Conservation (phyloP, 1,140 invertebrate species). For the Palaemon carinicauda region DNA sequence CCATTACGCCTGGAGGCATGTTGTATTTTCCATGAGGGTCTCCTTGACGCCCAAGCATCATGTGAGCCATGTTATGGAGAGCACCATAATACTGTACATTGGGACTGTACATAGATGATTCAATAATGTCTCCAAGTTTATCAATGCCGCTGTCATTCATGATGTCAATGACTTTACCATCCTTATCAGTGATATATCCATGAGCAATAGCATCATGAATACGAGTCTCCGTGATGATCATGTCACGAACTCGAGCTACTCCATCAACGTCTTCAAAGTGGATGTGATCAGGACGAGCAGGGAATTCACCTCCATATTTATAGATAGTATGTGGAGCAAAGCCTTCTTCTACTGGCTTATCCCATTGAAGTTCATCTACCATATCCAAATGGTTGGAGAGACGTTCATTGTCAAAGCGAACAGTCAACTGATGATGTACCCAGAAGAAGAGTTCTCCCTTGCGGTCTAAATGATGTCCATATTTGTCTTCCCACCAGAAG, state of each 20-base stretch:
- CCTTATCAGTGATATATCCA: slow-evolving; percentile 6
- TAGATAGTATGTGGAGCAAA: slow-evolving; percentile 72
- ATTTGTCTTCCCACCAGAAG: slow-evolving; percentile 36
- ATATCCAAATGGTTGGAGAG: slow-evolving; percentile 66
- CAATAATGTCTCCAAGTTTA: slow-evolving; percentile 18
- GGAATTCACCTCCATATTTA: slow-evolving; percentile 73
- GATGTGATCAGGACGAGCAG: slow-evolving; percentile 68
- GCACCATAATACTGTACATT: slow-evolving; percentile 30
- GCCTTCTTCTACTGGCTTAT: slow-evolving; percentile 67
- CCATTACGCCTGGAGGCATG: slow-evolving; percentile 66
- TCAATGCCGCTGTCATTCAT: slow-evolving; percentile 20
- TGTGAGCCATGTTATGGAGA: slow-evolving; percentile 35
- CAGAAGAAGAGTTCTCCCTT: slow-evolving; percentile 63
- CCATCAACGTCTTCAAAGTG: slow-evolving; percentile 35
- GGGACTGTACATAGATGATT: slow-evolving; percentile 31
- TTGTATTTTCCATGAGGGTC: slow-evolving; percentile 47
- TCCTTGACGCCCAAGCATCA: slow-evolving; percentile 58
- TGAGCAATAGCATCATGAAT: slow-evolving; percentile 35
- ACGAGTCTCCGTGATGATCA: slow-evolving; percentile 23
- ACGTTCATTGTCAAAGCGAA: slow-evolving; percentile 68
- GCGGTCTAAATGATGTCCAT: slow-evolving; percentile 19
- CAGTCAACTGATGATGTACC: slow-evolving; percentile 68
- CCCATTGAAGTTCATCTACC: slow-evolving; percentile 65
- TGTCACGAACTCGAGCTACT: slow-evolving; percentile 25
- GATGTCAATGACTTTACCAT: slow-evolving; percentile 11